Base-by-base conservation (phyloP, 2,113 vertebrate genomes). In the Furnarius figulus region DNA sequence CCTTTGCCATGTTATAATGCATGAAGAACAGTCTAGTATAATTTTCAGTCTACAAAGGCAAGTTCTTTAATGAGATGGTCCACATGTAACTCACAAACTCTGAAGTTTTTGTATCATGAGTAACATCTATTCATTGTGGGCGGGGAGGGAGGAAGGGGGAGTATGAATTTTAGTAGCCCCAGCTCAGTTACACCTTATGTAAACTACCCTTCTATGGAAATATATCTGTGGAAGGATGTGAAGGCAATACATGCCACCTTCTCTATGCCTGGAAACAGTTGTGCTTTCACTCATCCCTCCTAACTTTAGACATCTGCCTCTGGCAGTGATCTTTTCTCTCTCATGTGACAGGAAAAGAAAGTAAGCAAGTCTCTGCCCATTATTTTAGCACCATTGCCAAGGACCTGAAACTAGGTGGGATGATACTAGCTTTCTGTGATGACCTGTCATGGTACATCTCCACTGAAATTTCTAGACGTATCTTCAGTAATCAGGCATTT, bases 401-500 rank as follows among this genome's bases (percentile, higher is more conserved):
- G 2, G 2, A 68, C 12, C 23, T 76, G 86, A 83, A 88, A 86
- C 68, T 23, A 50, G 14, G 30, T 59, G 40, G 39, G 18, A 75
- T 22, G 39, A 44, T 39, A 72, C 49, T 28, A 68, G 47, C 17
- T 61, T 84, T 78, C 33, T 87, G 17, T 46, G n/a, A 12, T 47
- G 27, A 46, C 6, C 61, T 85, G 52, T 18, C 16, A 4, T 16
- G 30, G 21, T 40, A n/a, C 35, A 44, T 42, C 35, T 75, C 56
- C 37, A 63, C 37, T 72, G 56, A 25, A 47, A 66, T 68, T 40
- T 74, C 72, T 86, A 44, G 37, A 8, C 52, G 14, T 10, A 33
- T 10, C 42, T 70, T 88, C 92, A 95, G 73, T 62, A 65, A 77
- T 42, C 77, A 85, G 56, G 31, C 31, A 79, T 81, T 96, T 96